These are phyloP conservation scores for Rhagoletis pomonella DNA, from an alignment of 1,140 invertebrate genomes.

Conservation along the genomic window DNA sequence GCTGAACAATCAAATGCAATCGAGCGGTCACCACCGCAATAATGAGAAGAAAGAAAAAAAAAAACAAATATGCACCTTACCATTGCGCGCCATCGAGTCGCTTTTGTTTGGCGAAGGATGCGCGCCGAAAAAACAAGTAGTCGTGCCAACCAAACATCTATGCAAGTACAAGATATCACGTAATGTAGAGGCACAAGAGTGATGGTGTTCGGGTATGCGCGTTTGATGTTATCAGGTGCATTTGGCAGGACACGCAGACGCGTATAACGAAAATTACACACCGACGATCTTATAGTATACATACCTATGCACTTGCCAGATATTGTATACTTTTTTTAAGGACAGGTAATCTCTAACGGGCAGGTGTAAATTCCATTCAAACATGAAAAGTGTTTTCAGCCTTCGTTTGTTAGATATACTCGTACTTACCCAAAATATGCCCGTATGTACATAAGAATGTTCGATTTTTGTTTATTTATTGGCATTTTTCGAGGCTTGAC, in stretches of 20 bases:
- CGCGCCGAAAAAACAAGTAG: slow-evolving; percentile 24
- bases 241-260: slow-evolving; percentile 19
- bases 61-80: slow-evolving; percentile 44
- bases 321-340: background rate
- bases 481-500: slow-evolving; percentile 5
- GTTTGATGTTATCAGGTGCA: slow-evolving; percentile 50
- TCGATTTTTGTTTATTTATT: slow-evolving; percentile 19
- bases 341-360: slow-evolving; percentile 20
- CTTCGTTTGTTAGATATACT: background rate
- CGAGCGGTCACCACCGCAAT: background rate
- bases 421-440: too few species aligned
- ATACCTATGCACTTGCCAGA: too few species aligned
- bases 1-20: background rate
- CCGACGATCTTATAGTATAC: background rate
- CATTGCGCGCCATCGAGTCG: background rate
- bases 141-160: slow-evolving; percentile 17
- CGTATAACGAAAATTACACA: slow-evolving; percentile 17
- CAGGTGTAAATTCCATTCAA: slow-evolving; percentile 42
- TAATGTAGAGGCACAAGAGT: background rate
- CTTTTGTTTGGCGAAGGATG: slow-evolving; percentile 3
- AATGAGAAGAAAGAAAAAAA: background rate
- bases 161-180: background rate
- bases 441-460: too few species aligned
- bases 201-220: slow-evolving; percentile 38
- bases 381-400: background rate